phyloP scores from a whole-genome alignment of 1,140 invertebrate genomes.

The Tachypleus tridentatus region DNA sequence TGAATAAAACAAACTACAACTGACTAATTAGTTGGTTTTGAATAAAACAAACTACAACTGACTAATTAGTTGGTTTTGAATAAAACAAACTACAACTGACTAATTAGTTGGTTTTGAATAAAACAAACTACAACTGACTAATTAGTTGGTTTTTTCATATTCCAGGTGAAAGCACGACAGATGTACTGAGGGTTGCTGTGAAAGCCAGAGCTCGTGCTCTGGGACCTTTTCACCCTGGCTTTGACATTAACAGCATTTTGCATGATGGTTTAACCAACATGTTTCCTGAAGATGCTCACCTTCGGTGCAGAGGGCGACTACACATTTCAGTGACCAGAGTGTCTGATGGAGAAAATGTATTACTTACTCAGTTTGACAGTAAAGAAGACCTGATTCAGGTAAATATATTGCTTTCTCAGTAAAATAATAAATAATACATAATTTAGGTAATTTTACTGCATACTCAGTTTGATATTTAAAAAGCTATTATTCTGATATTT shows the following conservation, averaged over 20 bases:
- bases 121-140: too few species aligned
- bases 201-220: conserved; percentile 73
- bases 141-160: not conserved
- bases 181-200: conserved; percentile 70
- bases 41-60: too few species aligned
- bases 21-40: too few species aligned
- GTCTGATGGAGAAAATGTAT: conserved; percentile 86
- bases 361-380: conserved; percentile 80
- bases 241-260: conserved; percentile 79
- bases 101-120: too few species aligned
- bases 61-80: too few species aligned
- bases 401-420: conserved; percentile 15
- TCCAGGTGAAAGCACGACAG: conserved; percentile 70
- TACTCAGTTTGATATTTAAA: not conserved
- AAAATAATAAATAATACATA: too few species aligned
- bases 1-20: too few species aligned
- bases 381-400: conserved; percentile 89
- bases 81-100: too few species aligned
- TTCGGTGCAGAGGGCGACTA: conserved; percentile 72
- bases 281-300: conserved; percentile 84
- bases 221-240: conserved; percentile 90
- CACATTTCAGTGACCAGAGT: conserved; percentile 84
- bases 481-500: not conserved
- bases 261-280: conserved; percentile 67
- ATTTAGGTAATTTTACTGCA: too few species aligned